Evolutionary conservation across 1,140 invertebrate genomes (phyloP), one percentile per base, ranked within the genome.

Genomic region (Drosophila asahinai): DNA sequence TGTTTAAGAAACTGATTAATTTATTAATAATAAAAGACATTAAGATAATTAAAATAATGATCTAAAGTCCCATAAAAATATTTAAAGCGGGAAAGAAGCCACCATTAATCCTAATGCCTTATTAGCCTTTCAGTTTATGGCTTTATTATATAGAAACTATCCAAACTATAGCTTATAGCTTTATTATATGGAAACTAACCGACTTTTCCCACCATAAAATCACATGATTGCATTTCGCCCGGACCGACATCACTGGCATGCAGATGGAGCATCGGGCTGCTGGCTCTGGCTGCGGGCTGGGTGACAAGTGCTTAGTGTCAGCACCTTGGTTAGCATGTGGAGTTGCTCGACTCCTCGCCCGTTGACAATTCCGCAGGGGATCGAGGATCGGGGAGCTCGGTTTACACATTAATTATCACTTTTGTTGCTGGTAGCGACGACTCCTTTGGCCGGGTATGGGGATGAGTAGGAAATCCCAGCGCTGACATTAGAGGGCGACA

Each of bases 361-460:
- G 84, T 80, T 89, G 86, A 90, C 84, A 89, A 90, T 89, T 89
- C 87, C 81, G 33, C 22, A 38, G 65, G 49, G 43, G 38, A 19
- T 19, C 15, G 38, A 42, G 67, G 65, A 48, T 25, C 22, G 27
- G 54, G 76, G 61, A 52, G 68, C 76, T 86, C 86, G 83, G 75
- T 76, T 89, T 89, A 89, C 86, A 86, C 86, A 89, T 90, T 89
- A 90, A 89, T 89, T 89, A 89, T 90, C 86, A 89, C 86, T 89
- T 90, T 81, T 89, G 86, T 89, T 68, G 68, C 68, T 60, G 70
- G 66, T 74, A 74, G 77, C 33, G 33, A 36, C 9, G 33, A 67
- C 36, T 42, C n/a, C 48, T 67, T 30, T 14, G 15, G 63, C 14
- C 59, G 22, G 5, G 19, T 45, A 59, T 42, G 57, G 5, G 30